A percentile compares a stretch with the other conserved stretches of the same genome.
These are phyloP conservation scores for Chouioia cunea DNA, from an alignment of 2,888 invertebrate species.

Conservation along the genomic window DNA sequence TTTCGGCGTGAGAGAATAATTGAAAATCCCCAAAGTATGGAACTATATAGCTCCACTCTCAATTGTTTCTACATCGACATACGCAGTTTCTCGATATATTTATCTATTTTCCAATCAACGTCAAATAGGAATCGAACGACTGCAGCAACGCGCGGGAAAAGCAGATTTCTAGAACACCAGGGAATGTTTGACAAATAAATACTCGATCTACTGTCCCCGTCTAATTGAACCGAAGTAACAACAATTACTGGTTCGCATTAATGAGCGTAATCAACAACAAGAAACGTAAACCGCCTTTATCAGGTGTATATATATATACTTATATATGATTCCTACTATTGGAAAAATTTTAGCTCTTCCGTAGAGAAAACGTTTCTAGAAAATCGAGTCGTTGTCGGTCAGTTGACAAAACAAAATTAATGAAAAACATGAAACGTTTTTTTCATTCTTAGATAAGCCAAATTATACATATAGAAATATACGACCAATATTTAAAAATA, in stretches of 20 bases:
- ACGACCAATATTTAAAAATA: no score
- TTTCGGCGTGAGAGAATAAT: no score
- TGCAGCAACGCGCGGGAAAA: slow-evolving; percentile 20
- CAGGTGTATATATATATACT: neutral
- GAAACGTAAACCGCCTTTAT: slow-evolving; percentile 15
- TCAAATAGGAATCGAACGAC: slow-evolving; percentile 14
- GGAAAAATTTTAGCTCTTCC: slow-evolving; percentile 36
- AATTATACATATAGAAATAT: no score
- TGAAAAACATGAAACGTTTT: slow-evolving; percentile 12
- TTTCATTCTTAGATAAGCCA: no score
- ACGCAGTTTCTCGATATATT: no score
- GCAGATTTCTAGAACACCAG: slow-evolving; percentile 43
- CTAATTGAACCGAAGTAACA: slow-evolving; percentile 46
- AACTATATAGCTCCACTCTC: no score
- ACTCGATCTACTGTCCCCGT: slow-evolving; percentile 41
- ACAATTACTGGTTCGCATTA: slow-evolving; percentile 44
- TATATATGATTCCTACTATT: slow-evolving; percentile 1
- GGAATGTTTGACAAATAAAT: slow-evolving; percentile 46
- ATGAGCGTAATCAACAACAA: slow-evolving; percentile 24
- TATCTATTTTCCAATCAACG: slow-evolving; percentile 32
- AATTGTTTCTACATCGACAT: neutral
- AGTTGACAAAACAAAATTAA: slow-evolving; percentile 17
- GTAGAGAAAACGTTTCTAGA: slow-evolving; percentile 41
- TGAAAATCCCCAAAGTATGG: no score
- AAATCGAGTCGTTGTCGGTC: slow-evolving; percentile 34